Evolutionary conservation across 2,888 invertebrate genomes (phyloP).

Genomic region (Drosophila aldrichi): DNA sequence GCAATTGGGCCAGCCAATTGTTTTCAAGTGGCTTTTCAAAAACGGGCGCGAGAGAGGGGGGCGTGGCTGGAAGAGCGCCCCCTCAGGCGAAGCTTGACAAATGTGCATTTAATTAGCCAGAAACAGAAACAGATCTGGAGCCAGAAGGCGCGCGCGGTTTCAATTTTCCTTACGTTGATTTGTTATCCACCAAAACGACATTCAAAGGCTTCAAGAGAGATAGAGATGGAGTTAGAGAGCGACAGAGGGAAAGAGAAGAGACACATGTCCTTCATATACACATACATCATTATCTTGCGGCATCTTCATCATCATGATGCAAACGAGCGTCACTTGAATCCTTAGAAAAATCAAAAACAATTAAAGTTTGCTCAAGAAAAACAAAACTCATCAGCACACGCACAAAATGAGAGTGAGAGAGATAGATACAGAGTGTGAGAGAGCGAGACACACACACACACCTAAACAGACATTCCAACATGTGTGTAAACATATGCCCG

Average conservation of each 20-base stretch:
- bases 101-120: conserved; percentile 75
- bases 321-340: conserved; percentile 71
- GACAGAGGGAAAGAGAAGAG: too few species aligned
- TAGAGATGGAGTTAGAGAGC: neutral
- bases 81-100: conserved; percentile 66
- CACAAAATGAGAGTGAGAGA: neutral
- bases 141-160: conserved; percentile 26
- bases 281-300: neutral
- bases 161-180: conserved; percentile 40
- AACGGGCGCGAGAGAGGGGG: neutral
- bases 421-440: neutral
- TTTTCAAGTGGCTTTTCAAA: conserved; percentile 51
- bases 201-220: conserved; percentile 56
- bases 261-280: neutral
- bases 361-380: conserved; percentile 79
- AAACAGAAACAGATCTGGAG: too few species aligned
- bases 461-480: conserved; percentile 40
- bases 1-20: conserved; percentile 63
- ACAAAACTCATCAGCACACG: conserved; percentile 72
- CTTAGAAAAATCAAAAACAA: conserved; percentile 79
- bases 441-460: conserved; percentile 4
- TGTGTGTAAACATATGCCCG: conserved; percentile 68
- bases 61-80: neutral
- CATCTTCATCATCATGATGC: conserved; percentile 15
- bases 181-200: conserved; percentile 33